These are phyloP conservation scores for Vanessa atalanta DNA, from an alignment of 1,140 invertebrate genomes.

Conservation along the genomic window DNA sequence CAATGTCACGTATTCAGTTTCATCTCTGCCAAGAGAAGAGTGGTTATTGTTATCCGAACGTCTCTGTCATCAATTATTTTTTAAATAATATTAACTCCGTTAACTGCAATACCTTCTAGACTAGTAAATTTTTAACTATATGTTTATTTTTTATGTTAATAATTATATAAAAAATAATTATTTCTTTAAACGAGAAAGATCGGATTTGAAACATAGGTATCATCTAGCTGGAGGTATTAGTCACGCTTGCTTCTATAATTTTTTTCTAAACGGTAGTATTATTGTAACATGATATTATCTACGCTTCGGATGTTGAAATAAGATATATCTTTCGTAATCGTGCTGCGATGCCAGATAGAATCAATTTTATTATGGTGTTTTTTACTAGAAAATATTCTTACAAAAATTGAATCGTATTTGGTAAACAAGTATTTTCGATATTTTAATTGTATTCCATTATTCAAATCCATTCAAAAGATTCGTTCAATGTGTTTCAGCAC, in stretches of 20 bases:
- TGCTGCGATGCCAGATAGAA: not conserved
- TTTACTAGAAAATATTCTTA: not conserved
- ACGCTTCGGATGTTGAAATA: not conserved
- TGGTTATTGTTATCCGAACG: no score
- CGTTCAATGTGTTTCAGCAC: no score
- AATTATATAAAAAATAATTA: not conserved
- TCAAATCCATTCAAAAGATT: no score
- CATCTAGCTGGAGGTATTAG: not conserved
- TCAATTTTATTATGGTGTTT: not conserved
- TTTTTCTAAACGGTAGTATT: not conserved
- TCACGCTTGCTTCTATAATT: not conserved
- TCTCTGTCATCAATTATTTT: no score
- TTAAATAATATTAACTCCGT: no score
- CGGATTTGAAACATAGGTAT: not conserved
- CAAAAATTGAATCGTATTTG: no score
- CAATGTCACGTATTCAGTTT: no score
- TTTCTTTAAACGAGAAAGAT: not conserved
- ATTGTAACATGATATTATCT: slow-evolving; percentile 1
- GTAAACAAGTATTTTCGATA: no score
- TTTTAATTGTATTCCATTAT: no score
- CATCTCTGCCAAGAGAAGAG: no score
- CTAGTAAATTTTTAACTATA: no score
- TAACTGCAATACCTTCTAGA: no score
- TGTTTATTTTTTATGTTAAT: not conserved
- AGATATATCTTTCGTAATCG: not conserved